Conservation (phyloP, 2,797 vertebrate species). For the Acipenser transmontanus region DNA sequence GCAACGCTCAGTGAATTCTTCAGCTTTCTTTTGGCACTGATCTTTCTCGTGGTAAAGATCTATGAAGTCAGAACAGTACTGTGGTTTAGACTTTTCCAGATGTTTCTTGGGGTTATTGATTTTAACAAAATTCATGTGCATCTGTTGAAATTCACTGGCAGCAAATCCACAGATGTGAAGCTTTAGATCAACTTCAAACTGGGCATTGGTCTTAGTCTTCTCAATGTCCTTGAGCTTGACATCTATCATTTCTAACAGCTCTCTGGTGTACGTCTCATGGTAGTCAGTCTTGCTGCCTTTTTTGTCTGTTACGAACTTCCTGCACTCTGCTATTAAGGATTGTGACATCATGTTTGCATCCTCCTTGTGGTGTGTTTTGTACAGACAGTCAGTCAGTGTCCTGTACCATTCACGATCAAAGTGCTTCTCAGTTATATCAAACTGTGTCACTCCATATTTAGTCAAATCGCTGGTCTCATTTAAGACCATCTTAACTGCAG, state of each 20-base stretch:
- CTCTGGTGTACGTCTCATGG: slow-evolving; percentile 17
- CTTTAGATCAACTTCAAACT: slow-evolving; percentile 39
- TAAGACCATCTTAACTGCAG: too few relatives aligned
- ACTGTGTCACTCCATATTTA: rapidly evolving
- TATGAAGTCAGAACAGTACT: slow-evolving; percentile 34
- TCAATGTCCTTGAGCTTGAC: background rate
- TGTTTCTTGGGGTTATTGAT: slow-evolving; percentile 4
- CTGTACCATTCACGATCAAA: background rate
- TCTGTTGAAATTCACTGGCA: slow-evolving; percentile 22
- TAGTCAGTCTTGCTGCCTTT: slow-evolving; percentile 21
- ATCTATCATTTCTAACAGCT: slow-evolving; percentile 28
- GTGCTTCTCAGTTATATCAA: background rate
- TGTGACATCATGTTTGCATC: slow-evolving; percentile 14
- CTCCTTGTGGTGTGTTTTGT: too few relatives aligned
- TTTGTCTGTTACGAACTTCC: background rate
- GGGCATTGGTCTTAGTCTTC: background rate
- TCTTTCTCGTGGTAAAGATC: slow-evolving; percentile 39
- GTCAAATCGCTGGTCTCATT: background rate
- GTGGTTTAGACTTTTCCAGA: slow-evolving; percentile 24
- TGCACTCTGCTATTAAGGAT: background rate
- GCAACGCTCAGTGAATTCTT: slow-evolving; percentile 32
- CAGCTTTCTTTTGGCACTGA: slow-evolving; percentile 36
- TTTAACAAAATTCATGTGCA: slow-evolving; percentile 33
- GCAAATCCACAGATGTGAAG: slow-evolving; percentile 39
- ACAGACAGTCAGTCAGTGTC: background rate